These are phyloP conservation scores for Apoda limacodes DNA, from an alignment of 2,888 invertebrate species.

Conservation along the genomic window DNA sequence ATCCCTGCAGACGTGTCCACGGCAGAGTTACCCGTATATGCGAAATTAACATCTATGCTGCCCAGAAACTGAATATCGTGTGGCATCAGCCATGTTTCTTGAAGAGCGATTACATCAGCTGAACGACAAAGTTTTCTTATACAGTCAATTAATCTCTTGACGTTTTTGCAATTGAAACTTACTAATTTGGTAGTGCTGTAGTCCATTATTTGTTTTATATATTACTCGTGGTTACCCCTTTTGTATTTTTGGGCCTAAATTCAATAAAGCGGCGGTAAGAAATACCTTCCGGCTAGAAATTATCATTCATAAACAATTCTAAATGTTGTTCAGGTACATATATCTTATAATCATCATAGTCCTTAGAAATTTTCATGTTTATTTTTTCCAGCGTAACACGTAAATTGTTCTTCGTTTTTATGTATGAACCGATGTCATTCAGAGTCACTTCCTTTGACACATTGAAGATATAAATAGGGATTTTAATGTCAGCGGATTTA, in stretches of 20 bases:
- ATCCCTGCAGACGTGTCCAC: constrained; percentile 20
- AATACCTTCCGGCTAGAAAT: constrained; percentile 22
- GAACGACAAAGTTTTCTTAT: constrained; percentile 11
- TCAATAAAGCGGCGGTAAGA: constrained; percentile 17
- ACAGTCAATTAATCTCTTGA: constrained; percentile 12
- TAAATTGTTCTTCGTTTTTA: constrained; percentile 11
- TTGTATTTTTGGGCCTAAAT: constrained; percentile 1
- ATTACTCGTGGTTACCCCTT: neutral
- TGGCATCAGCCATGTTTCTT: constrained; percentile 22
- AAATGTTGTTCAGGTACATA: constrained; percentile 16
- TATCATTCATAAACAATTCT: too few relatives aligned
- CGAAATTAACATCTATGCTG: constrained; percentile 17
- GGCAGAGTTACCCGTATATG: constrained; percentile 18
- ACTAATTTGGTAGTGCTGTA: too few relatives aligned
- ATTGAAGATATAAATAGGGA: constrained; percentile 20
- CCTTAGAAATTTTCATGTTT: constrained; percentile 14
- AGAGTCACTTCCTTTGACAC: constrained; percentile 15
- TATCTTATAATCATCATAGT: constrained; percentile 19
- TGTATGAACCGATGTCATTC: constrained; percentile 15
- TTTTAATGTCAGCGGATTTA: constrained; percentile 16
- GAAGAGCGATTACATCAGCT: constrained; percentile 18
- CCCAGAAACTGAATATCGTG: constrained; percentile 18
- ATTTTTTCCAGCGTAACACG: constrained; percentile 15
- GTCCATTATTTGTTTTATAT: too few relatives aligned
- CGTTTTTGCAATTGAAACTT: constrained; percentile 13